Evolutionary conservation across 2,113 vertebrate species (phyloP), one percentile per base, ranked within the genome.

Genomic region (Pionites leucogaster): DNA sequence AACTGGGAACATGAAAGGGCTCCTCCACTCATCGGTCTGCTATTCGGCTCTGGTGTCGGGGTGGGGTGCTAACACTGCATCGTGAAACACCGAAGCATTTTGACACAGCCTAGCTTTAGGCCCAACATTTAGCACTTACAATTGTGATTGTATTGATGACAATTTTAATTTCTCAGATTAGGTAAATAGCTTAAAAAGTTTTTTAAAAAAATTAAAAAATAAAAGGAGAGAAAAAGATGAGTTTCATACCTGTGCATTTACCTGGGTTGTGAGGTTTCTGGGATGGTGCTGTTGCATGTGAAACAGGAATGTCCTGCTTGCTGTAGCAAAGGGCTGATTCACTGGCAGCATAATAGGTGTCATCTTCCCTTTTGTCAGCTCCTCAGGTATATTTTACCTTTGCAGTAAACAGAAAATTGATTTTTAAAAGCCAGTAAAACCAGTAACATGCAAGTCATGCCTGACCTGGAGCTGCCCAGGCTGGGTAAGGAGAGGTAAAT

Each of bases 291-390:
- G n/a, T 87, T 70, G 70, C 63, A 2, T 47, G 76, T 78, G 82
- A 82, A 96, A 96, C 90, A 94, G 95, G 97, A 92, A 84, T 95
- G 85, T 94, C 94, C 90, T 92, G 75, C 81, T 96, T 86, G 62
- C 47, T 86, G 28, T 82, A 92, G 88, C 82, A 71, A 87, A 79
- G 83, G 92, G 46, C 77, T 96, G 93, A 92, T 93, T 96, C 94
- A 95, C 4, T 95, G 44, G 52, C 46, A 47, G 71, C 18, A 13
- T 92, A 90, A 80, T 75, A 95, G 60, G 59, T 93, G 82, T 97
- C 91, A 94, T 82, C 91, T 93, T 81, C 69, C 68, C 71, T 96
- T 96, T 94, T 89, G 95, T 88, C 74, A 91, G n/a, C 72, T 96
- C 90, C 82, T 93, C 2, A 5, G 89, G 83, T 89, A 12, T 88